Evolutionary conservation across 2,888 invertebrate species (phyloP), one percentile per base, ranked within the genome.

Genomic region (Microplitis deprimator): DNA sequence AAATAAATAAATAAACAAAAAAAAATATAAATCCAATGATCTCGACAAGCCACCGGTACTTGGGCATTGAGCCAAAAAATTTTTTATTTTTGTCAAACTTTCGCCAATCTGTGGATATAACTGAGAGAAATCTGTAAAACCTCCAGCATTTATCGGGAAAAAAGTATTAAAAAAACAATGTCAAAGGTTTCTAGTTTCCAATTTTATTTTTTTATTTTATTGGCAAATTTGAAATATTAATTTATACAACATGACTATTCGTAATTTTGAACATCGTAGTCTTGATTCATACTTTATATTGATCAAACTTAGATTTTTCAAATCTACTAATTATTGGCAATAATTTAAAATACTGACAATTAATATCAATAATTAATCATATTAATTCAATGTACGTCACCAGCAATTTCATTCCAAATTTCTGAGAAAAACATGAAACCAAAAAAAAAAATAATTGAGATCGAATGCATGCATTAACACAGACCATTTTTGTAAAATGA

Each of bases 21-120:
- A 8, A 50, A 50, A 50, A 50, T 50, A 50, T 13, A 50, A 50
- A 50, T 50, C 50, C 50, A 50, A 50, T 50, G 50, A 50, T 50
- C 50, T 50, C 50, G 50, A 50, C 50, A 50, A 50, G 50, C 50
- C 50, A 50, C 50, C 50, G 50, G 50, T 50, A 50, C 50, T 50
- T 50, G 10, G 50, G 50, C 50, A 50, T 10, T 13, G 13, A 50
- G 50, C 50, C 50, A 50, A 50, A 50, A 50, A 13, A 13, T 50
- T 50, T 50, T 50, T 50, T 13, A 5, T 50, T 50, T 50, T 13
- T 13, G 50, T 50, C 13, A 8, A 50, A 50, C 50, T 50, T 50
- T 50, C 13, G 50, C 50, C 10, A 50, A 50, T 50, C 50, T 50
- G 50, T 50, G 50, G 50, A 50, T 50, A 50, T 50, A 50, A 13